A percentile compares a stretch with the other conserved stretches of the same genome.
phyloP scores from a whole-genome alignment of 1,140 invertebrate species.

The Eriosoma lanigerum region DNA sequence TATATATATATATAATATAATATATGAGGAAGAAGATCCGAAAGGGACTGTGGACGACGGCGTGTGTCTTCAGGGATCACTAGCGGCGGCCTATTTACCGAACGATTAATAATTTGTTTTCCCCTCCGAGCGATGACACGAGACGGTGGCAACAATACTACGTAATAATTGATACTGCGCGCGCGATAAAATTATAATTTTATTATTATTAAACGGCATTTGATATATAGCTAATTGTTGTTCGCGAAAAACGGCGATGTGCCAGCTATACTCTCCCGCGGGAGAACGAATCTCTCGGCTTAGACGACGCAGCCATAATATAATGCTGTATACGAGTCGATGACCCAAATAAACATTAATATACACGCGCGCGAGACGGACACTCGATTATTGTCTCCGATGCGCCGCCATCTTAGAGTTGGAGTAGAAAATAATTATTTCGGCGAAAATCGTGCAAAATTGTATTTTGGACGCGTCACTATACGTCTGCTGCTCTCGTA shows the following conservation, averaged over 20 bases:
- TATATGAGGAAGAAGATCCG: background rate
- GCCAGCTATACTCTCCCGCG: constrained; percentile 11
- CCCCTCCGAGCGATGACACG: background rate
- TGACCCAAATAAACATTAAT: constrained; percentile 48
- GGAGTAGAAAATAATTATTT: background rate
- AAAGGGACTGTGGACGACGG: background rate
- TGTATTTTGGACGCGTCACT: no score
- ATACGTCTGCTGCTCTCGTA: no score
- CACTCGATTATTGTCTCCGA: constrained; percentile 1
- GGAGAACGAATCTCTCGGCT: background rate
- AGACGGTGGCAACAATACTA: background rate
- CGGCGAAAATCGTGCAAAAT: background rate
- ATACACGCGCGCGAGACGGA: background rate
- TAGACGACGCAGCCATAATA: background rate
- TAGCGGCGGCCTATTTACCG: background rate
- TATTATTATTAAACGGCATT: constrained; percentile 1
- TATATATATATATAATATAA: no score
- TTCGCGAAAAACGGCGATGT: constrained; percentile 7
- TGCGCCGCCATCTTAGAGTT: no score
- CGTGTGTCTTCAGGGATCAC: background rate
- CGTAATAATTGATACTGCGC: background rate
- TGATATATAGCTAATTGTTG: constrained; percentile 30
- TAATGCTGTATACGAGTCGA: background rate
- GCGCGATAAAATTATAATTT: background rate
- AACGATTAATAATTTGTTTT: constrained; percentile 21